Base-by-base conservation (phyloP, 1,140 invertebrate genomes). In the Acromyrmex charruanus region DNA sequence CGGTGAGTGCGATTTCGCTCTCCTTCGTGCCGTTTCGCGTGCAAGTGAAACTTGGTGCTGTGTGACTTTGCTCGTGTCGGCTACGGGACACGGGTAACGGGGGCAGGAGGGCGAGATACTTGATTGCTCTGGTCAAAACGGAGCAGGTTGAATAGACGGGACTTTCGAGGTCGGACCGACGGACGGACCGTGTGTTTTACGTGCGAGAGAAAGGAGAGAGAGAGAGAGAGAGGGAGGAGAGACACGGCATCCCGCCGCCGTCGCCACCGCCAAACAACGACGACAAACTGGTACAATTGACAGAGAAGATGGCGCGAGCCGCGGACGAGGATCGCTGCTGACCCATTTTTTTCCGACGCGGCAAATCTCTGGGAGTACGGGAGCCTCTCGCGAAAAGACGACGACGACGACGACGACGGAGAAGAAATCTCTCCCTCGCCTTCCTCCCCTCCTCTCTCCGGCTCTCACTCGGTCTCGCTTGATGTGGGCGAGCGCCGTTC, bases 281-380 rank as follows among this genome's bases (percentile, higher is more conserved):
- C 84, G 72, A 81, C 71, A 35, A 89, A 82, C 85, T 85, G 88
- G 87, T 88, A 89, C 91, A 90, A 93, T 92, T 91, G 93, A 93
- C 91, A 92, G 89, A 91, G 88, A 94, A 94, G 93, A 94, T 94
- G 93, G 93, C 93, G 93, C 92, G 87, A 92, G 90, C 79, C 89
- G 90, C 90, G 88, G 91, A 92, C 91, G 92, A 93, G 89, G 91
- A 93, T 91, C 87, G 81, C 89, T 92, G 92, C 91, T 93, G 93
- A 93, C 93, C 93, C 91, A 93, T 93, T 93, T 93, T 90, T 86
- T 91, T 88, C 53, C 86, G 82, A 89, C 87, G 59, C 51, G 80
- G 59, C 65, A 55, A 87, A 59, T 74, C 68, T 63, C 68, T 55
- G 82, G 82, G 80, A 75, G 69, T 75, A 9, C 80, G 80, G 55